A percentile compares a stretch with the other conserved stretches of the same genome.
These are phyloP conservation scores for Hippolais icterina DNA, from an alignment of 2,113 vertebrate species.

Conservation along the genomic window DNA sequence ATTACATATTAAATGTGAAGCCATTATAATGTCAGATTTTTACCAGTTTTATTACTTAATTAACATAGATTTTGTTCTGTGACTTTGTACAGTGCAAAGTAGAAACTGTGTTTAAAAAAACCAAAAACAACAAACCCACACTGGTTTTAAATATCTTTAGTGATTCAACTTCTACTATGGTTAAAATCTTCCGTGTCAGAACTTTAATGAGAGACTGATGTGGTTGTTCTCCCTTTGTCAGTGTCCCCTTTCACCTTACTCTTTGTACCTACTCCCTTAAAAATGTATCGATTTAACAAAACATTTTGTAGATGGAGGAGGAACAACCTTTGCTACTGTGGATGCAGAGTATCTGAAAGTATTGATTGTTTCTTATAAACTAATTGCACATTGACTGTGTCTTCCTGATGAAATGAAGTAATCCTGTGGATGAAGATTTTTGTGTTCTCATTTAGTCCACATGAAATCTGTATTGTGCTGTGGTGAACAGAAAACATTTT, in stretches of 20 bases:
- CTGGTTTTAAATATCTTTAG: neutral
- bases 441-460: neutral
- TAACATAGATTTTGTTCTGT: neutral
- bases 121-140: neutral
- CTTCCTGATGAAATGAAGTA: neutral
- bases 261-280: neutral
- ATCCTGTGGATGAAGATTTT: neutral
- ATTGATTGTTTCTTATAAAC: neutral
- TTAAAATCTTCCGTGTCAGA: neutral
- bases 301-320: neutral
- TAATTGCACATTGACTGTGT: neutral
- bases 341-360: neutral
- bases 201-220: neutral
- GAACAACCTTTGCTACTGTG: neutral
- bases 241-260: neutral
- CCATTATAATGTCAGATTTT: neutral
- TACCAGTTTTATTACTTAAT: neutral
- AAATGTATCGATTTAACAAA: neutral
- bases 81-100: neutral
- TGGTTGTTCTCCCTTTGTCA: neutral
- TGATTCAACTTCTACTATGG: neutral
- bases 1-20: neutral
- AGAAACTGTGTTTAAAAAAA: neutral
- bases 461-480: constrained; percentile 15
- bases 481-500: constrained; percentile 34